Evolutionary conservation across 2,888 invertebrate species (phyloP).

Genomic region (Andricus quercusramuli): DNA sequence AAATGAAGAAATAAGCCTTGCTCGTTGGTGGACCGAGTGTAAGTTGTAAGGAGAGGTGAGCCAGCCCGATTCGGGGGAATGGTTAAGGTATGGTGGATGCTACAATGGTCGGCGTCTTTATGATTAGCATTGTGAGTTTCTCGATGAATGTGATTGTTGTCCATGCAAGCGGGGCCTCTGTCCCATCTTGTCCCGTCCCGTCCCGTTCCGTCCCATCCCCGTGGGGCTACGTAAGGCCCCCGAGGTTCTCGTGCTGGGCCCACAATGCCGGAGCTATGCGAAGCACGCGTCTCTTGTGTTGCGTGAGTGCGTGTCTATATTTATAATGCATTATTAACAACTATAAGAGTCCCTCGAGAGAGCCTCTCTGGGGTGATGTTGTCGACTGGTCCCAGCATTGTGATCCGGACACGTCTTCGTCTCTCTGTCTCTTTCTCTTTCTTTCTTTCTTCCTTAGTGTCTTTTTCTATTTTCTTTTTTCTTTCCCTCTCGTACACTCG

Average conservation of each 20-base stretch:
- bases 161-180: constrained; percentile 68
- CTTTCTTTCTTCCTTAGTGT: constrained; percentile 48
- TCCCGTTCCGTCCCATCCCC: constrained; percentile 59
- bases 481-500: constrained; percentile 18
- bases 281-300: constrained; percentile 76
- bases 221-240: constrained; percentile 61
- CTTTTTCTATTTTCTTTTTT: constrained; percentile 45
- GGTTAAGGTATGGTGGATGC: constrained; percentile 62
- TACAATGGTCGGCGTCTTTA: constrained; percentile 78
- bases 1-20: constrained; percentile 59
- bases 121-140: constrained; percentile 77
- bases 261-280: constrained; percentile 75
- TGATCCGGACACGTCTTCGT: constrained; percentile 58
- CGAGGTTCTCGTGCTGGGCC: constrained; percentile 71
- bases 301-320: constrained; percentile 74
- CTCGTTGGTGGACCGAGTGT: constrained; percentile 45
- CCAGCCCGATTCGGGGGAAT: constrained; percentile 56
- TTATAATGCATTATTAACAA: constrained; percentile 77
- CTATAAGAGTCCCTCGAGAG: constrained; percentile 63
- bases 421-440: constrained; percentile 50
- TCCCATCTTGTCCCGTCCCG: constrained; percentile 62
- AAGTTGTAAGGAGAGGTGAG: constrained; percentile 27
- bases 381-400: constrained; percentile 52
- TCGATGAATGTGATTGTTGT: constrained; percentile 78
- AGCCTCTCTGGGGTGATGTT: constrained; percentile 50